phyloP scores from a whole-genome alignment of 2,113 vertebrate species.

The Oryzias celebensis region DNA sequence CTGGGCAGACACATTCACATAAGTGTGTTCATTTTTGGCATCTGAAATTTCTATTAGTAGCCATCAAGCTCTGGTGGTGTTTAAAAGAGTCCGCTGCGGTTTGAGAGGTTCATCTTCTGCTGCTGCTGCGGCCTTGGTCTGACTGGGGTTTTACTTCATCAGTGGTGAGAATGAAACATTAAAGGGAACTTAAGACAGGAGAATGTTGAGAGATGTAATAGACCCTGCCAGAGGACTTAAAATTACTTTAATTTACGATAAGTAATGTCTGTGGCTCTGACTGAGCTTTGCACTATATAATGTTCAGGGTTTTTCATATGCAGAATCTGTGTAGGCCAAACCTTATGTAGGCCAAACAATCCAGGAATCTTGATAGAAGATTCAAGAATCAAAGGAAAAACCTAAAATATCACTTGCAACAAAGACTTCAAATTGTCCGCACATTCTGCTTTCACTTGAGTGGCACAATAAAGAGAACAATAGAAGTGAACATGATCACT shows the following conservation, averaged over 20 bases:
- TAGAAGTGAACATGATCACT: conserved; percentile 5
- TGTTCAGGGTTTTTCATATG: neutral
- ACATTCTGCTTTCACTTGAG: neutral
- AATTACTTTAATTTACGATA: too few species aligned
- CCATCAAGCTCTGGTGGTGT: neutral
- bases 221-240: too few species aligned
- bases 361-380: neutral
- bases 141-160: too few species aligned
- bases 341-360: neutral
- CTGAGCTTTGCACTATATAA: too few species aligned
- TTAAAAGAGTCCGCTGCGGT: neutral
- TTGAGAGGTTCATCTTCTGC: too few species aligned
- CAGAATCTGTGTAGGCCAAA: neutral
- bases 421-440: neutral
- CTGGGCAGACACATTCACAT: neutral
- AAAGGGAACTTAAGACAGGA: too few species aligned
- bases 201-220: too few species aligned
- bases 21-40: neutral
- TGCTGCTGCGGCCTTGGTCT: too few species aligned
- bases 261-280: too few species aligned
- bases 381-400: neutral
- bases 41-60: neutral
- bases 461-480: neutral
- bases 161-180: too few species aligned
- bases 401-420: neutral